phyloP scores from a whole-genome alignment of 2,113 vertebrate species.

The Chloroceryle aenea region DNA sequence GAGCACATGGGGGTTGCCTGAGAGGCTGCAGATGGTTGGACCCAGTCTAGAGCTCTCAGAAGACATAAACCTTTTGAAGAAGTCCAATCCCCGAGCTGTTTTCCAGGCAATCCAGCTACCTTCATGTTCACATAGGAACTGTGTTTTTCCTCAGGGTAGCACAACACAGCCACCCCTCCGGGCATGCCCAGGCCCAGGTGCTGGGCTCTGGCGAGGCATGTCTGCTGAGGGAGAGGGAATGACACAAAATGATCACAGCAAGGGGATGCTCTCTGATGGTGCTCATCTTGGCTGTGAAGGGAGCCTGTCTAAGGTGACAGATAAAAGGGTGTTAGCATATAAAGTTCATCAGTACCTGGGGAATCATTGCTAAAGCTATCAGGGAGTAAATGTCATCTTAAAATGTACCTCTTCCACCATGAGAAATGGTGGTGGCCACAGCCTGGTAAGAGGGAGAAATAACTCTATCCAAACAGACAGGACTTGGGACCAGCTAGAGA shows the following conservation, averaged over 20 bases:
- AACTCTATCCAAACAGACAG: not conserved
- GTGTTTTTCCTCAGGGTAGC: not conserved
- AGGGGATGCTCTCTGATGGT: not conserved
- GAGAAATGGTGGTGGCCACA: not conserved
- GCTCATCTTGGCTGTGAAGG: not conserved
- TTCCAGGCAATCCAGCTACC: not conserved
- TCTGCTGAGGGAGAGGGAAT: not conserved
- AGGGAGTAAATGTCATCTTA: not conserved
- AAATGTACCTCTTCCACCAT: not conserved
- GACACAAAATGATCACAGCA: not conserved
- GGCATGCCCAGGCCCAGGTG: not conserved
- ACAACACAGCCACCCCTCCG: not conserved
- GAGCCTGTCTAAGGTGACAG: not conserved
- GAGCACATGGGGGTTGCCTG: not conserved
- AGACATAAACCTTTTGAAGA: not conserved
- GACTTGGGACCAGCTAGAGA: not conserved
- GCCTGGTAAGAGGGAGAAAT: not conserved
- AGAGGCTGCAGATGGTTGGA: not conserved
- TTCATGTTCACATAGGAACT: not conserved
- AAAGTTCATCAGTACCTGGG: not conserved
- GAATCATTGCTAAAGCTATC: not conserved
- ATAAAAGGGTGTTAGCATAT: not conserved
- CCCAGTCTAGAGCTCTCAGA: not conserved
- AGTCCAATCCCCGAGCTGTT: not conserved
- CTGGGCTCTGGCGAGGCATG: not conserved